Evolutionary conservation across 2,888 invertebrate genomes (phyloP), one percentile per base, ranked within the genome.

Genomic region (Rhodophaea formosa): DNA sequence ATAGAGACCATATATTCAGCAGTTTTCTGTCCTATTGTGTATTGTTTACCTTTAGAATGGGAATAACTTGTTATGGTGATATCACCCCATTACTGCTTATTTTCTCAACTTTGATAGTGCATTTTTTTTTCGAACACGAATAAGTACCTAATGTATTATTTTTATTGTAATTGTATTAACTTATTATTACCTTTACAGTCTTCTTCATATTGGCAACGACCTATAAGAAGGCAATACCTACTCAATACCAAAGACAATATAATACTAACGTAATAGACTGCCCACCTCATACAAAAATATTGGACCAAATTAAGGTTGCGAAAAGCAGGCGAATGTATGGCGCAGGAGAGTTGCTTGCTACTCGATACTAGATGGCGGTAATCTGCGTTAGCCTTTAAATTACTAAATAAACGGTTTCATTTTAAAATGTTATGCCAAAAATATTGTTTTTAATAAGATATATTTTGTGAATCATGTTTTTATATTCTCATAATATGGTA

Each of bases 41-140:
- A 8, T 23, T 53, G 53, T 53, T 53, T 53, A 53, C 53, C 15
- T 44, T 44, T 14, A 16, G 44, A 44, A 14, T 44, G 44, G 44
- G 44, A 44, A 44, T 3, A 16, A 14, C 44, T 53, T 42, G 53
- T 53, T 14, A 43, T 53, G 29, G 35, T 35, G 35, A 17, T 49
- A 49, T 49, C 32, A 32, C 15, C 32, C 14, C 17, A 14, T 51
- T 17, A 51, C 17, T 39, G 35, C 51, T 30, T 51, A 30, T 17
- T 51, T 51, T 7, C 16, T 15, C 10, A 23, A 45, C n/a, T 46
- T 23, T 29, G 10, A 46, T 23, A 45, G 10, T 17, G 17, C n/a
- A 35, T 12, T 39, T 12, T 39, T n/a, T 6, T 2, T 16, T 16
- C 16, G n/a, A n/a, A 42, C 3, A 42, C n/a, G n/a, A n/a, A n/a